These are phyloP conservation scores for Chrysodeixis includens DNA, from an alignment of 2,888 invertebrate species.

Conservation along the genomic window DNA sequence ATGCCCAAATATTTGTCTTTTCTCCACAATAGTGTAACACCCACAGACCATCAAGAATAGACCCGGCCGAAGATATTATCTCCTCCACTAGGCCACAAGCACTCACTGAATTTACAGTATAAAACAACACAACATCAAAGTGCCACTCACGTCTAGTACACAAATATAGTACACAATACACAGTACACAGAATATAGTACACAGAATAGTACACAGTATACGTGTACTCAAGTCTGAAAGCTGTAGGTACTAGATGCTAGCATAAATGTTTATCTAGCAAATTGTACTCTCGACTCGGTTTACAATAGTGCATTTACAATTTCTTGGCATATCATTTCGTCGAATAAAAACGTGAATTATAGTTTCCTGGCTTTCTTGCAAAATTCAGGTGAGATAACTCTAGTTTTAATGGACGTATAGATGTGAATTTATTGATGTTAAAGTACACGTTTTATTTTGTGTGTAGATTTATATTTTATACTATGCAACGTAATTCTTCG, in stretches of 20 bases:
- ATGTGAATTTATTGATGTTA: not conserved
- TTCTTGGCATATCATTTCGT: conserved; percentile 1
- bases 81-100: not conserved
- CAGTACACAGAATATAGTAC: conserved; percentile 21
- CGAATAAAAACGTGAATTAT: not conserved
- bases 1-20: too few relatives aligned
- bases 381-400: not conserved
- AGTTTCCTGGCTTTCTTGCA: not conserved
- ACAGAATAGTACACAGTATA: conserved; percentile 22
- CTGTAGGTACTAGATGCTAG: conserved; percentile 35
- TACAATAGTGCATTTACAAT: conserved; percentile 28
- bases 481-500: too few relatives aligned
- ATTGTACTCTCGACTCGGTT: conserved; percentile 19
- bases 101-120: not conserved
- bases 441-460: not conserved
- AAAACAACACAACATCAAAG: not conserved
- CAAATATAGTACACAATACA: conserved; percentile 22
- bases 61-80: not conserved
- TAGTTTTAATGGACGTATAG: not conserved
- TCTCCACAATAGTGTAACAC: too few relatives aligned
- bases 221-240: conserved; percentile 33
- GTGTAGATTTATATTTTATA: too few relatives aligned
- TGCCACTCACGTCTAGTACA: conserved; percentile 11
- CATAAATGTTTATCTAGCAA: conserved; percentile 41
- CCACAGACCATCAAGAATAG: not conserved